Base-by-base conservation (phyloP, 1,140 invertebrate genomes). In the Hylaeus volcanicus region DNA sequence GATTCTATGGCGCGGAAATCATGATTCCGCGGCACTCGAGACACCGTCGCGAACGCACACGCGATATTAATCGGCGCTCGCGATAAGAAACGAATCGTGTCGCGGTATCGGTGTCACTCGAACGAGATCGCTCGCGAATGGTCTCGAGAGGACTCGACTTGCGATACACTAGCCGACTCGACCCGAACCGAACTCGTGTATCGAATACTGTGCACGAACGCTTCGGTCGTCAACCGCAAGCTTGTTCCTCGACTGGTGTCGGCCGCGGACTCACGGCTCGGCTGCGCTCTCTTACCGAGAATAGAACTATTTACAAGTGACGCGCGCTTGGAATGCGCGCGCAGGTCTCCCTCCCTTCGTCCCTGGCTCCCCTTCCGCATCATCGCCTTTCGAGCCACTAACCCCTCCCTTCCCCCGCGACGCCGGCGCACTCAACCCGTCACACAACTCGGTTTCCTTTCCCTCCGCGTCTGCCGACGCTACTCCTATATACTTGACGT, bases 241-340 rank as follows among this genome's bases (percentile, higher is more conserved):
- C 71, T 79, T 61, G 77, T 74, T 81, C 63, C 70, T 56, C 53
- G 83, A 82, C 81, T 74, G 79, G 64, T 79, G 81, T 68, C 39
- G 64, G 11, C 64, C 73, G 73, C 61, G n/a, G 53, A 71, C 69
- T 79, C 79, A 60, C 79, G 75, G 55, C 63, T 79, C 76, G 69
- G 82, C 37, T 53, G 64, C 75, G 56, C 65, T 72, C 85, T 82
- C 74, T 81, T 73, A 60, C 83, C 80, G 73, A 86, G 87, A 86
- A 86, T 82, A 88, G 82, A 85, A 86, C 82, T 84, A 86, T 86
- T 86, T 86, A 87, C 82, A 82, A 87, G 82, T 69, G 75, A 84
- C 81, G 84, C 86, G 84, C 78, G 82, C 76, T 68, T 39, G 64
- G 78, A 79, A 76, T 84, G 85, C 85, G 85, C 85, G 82, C 85